A percentile compares a stretch with the other conserved stretches of the same genome.
Conservation (phyloP, 2,888 invertebrate species). For the Bugula neritina region DNA sequence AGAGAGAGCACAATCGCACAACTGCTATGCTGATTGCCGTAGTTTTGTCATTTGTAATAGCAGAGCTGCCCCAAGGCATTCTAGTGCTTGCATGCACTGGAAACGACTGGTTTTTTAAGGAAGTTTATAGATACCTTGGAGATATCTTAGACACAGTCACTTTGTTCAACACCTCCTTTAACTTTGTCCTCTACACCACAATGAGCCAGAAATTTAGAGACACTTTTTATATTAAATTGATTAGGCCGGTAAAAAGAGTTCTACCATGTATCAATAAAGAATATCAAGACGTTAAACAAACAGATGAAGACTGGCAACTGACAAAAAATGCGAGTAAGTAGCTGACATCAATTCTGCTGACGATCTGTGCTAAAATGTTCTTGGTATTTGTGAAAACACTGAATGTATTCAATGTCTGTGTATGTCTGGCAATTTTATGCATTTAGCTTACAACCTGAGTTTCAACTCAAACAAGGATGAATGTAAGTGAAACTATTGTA, state of each 20-base stretch:
- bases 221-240: slow-evolving; percentile 51
- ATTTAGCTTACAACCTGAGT: too few species aligned
- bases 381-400: too few species aligned
- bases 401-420: too few species aligned
- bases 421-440: too few species aligned
- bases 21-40: slow-evolving; percentile 83
- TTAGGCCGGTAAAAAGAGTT: background rate
- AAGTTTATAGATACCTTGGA: slow-evolving; percentile 59
- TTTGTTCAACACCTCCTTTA: slow-evolving; percentile 82
- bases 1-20: slow-evolving; percentile 59
- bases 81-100: slow-evolving; percentile 63
- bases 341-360: too few species aligned
- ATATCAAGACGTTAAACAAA: background rate
- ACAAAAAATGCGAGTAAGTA: background rate
- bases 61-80: slow-evolving; percentile 77
- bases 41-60: slow-evolving; percentile 75
- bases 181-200: slow-evolving; percentile 85
- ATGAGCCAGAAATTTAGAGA: slow-evolving; percentile 87
- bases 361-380: too few species aligned
- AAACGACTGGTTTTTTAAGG: slow-evolving; percentile 57
- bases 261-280: background rate
- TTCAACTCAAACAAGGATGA: too few species aligned
- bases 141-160: slow-evolving; percentile 87
- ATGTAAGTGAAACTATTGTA: too few species aligned
- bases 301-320: background rate